Evolutionary conservation across 2,797 vertebrate species (phyloP).

Genomic region (Sebastes vulpes): DNA sequence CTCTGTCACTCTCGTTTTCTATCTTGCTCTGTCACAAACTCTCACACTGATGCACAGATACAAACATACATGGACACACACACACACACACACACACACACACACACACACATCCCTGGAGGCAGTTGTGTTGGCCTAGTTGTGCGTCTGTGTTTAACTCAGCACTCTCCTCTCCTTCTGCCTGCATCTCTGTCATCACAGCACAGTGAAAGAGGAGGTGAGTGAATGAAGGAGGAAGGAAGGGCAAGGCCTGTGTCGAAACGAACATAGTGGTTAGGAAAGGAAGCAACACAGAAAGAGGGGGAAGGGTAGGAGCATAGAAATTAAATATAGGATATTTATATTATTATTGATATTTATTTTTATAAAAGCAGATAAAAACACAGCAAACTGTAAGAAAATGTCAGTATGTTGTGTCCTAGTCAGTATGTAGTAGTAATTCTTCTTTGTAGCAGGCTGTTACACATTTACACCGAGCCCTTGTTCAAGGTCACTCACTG

Average conservation of each 20-base stretch:
- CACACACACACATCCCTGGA: conserved; percentile 61
- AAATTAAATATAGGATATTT: neutral
- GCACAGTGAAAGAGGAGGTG: conserved; percentile 34
- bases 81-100: conserved; percentile 38
- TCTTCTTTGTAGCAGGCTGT: neutral
- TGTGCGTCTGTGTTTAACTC: conserved; percentile 77
- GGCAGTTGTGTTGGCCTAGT: conserved; percentile 78
- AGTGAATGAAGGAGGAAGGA: conserved; percentile 25
- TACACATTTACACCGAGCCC: neutral
- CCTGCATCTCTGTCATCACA: conserved; percentile 57
- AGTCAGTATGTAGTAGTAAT: neutral
- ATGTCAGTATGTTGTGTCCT: neutral
- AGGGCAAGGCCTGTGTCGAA: neutral
- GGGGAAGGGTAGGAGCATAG: neutral
- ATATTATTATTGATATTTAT: neutral
- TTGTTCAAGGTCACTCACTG: conserved; percentile 23
- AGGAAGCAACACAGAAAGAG: neutral
- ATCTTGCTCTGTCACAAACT: conserved; percentile 18
- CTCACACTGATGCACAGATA: conserved; percentile 17
- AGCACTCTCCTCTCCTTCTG: conserved; percentile 63
- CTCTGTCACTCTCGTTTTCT: conserved; percentile 36
- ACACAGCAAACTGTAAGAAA: neutral
- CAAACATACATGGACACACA: conserved; percentile 20
- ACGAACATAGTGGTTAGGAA: conserved; percentile 3
- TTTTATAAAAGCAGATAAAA: neutral